Percentiles rank a stretch among this genome's conserved stretches.
Evolutionary conservation across 1,140 invertebrate genomes (phyloP).

Genomic region (Artemia franciscana): DNA sequence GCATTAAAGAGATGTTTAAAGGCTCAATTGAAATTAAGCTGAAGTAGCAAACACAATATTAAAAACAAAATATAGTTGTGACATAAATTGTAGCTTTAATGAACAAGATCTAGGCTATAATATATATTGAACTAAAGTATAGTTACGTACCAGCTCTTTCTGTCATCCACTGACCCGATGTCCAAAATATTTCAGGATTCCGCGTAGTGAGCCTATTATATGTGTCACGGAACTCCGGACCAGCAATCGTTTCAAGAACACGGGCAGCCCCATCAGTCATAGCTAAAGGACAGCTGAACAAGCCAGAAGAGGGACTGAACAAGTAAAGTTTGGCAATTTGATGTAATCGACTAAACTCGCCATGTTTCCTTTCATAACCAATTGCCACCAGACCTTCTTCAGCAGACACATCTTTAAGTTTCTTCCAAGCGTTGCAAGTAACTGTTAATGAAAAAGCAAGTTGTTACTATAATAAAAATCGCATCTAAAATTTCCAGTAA

Average conservation of each 20-base stretch:
- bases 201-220: slow-evolving; percentile 23
- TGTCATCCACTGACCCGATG: slow-evolving; percentile 39
- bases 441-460: slow-evolving; percentile 14
- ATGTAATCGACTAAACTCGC: slow-evolving; percentile 27
- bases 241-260: slow-evolving; percentile 22
- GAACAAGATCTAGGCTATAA: no score
- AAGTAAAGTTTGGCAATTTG: slow-evolving; percentile 31
- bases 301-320: slow-evolving; percentile 27
- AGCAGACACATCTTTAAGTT: slow-evolving; percentile 29
- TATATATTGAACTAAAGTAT: no score
- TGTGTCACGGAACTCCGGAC: slow-evolving; percentile 16
- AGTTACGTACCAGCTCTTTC: slow-evolving; percentile 25
- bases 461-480: no score
- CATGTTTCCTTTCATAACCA: slow-evolving; percentile 27
- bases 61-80: no score
- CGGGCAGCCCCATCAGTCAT: slow-evolving; percentile 37
- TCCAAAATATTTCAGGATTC: slow-evolving; percentile 30
- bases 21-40: no score
- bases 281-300: slow-evolving; percentile 32
- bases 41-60: no score
- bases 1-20: no score
- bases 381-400: slow-evolving; percentile 31
- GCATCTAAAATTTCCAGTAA: no score
- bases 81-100: no score
- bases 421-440: slow-evolving; percentile 29